A percentile compares a stretch with the other conserved stretches of the same genome.
These are phyloP conservation scores for Epinotia bilunana DNA, from an alignment of 2,888 invertebrate species.

Conservation along the genomic window DNA sequence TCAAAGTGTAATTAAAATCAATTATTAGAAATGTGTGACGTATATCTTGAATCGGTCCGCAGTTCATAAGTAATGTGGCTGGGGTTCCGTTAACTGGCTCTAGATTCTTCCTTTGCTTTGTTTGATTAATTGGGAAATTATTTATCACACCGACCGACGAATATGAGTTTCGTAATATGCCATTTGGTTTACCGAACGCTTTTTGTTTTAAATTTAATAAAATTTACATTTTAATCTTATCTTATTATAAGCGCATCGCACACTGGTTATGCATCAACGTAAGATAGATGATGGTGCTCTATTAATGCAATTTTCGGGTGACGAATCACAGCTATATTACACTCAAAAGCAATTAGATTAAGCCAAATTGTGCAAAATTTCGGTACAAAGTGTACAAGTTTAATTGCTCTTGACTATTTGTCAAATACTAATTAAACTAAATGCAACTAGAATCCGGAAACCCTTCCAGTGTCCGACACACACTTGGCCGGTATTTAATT, in stretches of 20 bases:
- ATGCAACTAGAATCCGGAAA: not conserved
- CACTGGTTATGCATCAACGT: too few relatives aligned
- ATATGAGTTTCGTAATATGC: not conserved
- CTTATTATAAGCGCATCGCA: too few relatives aligned
- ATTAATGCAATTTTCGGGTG: not conserved
- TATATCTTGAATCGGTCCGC: not conserved
- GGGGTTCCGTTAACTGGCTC: constrained; percentile 22
- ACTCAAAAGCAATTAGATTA: not conserved
- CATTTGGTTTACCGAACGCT: not conserved
- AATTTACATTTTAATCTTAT: not conserved
- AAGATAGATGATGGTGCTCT: not conserved
- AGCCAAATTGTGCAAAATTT: not conserved
- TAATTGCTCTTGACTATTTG: not conserved
- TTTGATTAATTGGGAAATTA: not conserved
- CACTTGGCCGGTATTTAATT: constrained; percentile 25
- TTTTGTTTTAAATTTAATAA: not conserved
- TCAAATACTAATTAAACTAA: not conserved
- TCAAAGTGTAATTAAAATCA: not conserved
- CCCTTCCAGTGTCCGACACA: not conserved
- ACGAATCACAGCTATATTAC: not conserved
- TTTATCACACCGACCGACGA: not conserved
- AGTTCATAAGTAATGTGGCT: constrained; percentile 13
- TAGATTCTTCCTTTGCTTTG: not conserved
- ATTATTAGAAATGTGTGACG: not conserved
- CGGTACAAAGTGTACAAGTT: not conserved